phyloP scores from a whole-genome alignment of 2,888 invertebrate genomes.

The Hypolimnas misippus region DNA sequence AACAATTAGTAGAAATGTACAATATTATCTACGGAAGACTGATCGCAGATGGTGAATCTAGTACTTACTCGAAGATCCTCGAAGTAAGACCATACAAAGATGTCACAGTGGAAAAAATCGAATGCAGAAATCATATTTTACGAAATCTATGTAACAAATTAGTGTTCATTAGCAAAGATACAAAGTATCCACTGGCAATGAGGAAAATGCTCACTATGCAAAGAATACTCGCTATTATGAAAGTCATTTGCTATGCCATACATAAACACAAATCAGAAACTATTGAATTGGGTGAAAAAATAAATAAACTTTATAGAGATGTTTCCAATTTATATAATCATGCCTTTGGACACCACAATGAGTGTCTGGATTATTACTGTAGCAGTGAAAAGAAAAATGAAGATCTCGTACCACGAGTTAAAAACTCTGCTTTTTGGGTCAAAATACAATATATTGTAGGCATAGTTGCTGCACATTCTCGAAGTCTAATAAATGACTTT shows the following conservation, averaged over 20 bases:
- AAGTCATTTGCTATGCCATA: constrained; percentile 3
- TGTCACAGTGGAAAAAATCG: constrained; percentile 43
- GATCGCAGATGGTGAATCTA: constrained; percentile 42
- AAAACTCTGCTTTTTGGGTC: constrained; percentile 11
- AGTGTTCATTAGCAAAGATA: constrained; percentile 14
- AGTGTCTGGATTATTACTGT: constrained; percentile 19
- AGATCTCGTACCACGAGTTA: constrained; percentile 12
- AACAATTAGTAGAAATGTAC: constrained; percentile 30
- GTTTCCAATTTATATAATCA: constrained; percentile 4
- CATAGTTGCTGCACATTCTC: constrained; percentile 10
- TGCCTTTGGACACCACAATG: constrained; percentile 12
- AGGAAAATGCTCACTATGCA: constrained; percentile 1
- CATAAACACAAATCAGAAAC: background rate
- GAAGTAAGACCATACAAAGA: constrained; percentile 34
- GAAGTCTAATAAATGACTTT: constrained; percentile 13
- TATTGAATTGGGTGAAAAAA: background rate
- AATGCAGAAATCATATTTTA: constrained; percentile 44
- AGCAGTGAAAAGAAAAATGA: constrained; percentile 14
- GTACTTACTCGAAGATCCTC: constrained; percentile 41
- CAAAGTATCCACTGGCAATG: constrained; percentile 9
- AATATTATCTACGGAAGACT: constrained; percentile 40
- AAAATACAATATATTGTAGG: constrained; percentile 12
- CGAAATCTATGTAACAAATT: constrained; percentile 39
- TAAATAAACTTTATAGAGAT: background rate
- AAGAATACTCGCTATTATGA: constrained; percentile 4